These are phyloP conservation scores for Hypotaenidia philippensis DNA, from an alignment of 2,797 vertebrate species.

Conservation along the genomic window DNA sequence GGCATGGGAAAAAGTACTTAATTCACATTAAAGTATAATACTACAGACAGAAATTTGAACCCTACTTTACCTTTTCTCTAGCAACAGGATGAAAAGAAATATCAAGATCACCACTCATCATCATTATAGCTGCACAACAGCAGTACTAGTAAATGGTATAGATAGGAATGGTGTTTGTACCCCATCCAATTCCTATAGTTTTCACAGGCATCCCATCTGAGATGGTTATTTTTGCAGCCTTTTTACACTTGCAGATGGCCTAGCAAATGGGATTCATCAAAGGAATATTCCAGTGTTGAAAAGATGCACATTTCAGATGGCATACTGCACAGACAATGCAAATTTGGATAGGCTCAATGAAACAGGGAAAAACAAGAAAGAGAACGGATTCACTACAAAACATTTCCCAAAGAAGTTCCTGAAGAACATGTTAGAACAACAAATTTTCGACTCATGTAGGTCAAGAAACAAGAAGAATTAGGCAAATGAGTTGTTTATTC, in stretches of 20 bases:
- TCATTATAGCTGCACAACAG: neutral
- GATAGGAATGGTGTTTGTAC: neutral
- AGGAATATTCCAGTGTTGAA: conserved; percentile 10
- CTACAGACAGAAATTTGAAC: neutral
- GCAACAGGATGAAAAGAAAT: neutral
- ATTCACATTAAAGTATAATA: neutral
- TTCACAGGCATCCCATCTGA: neutral
- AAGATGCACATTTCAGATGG: conserved; percentile 19
- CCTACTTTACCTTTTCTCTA: neutral
- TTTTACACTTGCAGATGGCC: conserved; percentile 46
- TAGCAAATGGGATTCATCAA: conserved; percentile 42
- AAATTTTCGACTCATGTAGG: neutral
- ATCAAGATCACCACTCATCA: neutral
- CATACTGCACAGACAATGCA: neutral
- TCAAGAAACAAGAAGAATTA: neutral
- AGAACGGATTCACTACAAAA: neutral
- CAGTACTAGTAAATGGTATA: neutral
- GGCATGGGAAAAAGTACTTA: neutral
- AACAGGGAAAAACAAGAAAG: neutral
- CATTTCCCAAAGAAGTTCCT: neutral
- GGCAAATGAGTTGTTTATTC: neutral
- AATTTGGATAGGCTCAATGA: neutral
- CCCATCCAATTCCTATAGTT: neutral
- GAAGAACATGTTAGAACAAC: neutral
- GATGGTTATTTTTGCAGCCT: conserved; percentile 35